Evolutionary conservation across 1,140 invertebrate genomes (phyloP).

Genomic region (Triops longicaudatus): DNA sequence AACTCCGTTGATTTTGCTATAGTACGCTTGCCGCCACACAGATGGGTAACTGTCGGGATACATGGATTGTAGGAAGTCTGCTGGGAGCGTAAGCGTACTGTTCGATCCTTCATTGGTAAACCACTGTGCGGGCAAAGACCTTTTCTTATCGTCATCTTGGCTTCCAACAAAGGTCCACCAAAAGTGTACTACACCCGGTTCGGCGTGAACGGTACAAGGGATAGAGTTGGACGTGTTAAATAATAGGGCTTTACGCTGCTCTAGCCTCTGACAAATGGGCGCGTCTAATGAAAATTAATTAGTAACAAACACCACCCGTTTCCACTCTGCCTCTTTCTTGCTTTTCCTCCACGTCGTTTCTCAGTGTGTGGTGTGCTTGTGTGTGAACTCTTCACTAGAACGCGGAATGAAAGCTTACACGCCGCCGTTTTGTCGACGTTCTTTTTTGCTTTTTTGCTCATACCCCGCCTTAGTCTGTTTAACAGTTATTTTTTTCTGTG

Average conservation of each 20-base stretch:
- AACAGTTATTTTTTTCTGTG: neutral
- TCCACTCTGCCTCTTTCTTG: neutral
- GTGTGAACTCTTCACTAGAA: neutral
- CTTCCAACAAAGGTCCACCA: neutral
- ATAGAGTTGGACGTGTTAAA: neutral
- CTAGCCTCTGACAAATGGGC: neutral
- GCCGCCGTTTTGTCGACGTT: neutral
- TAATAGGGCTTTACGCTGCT: neutral
- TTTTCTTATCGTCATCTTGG: neutral
- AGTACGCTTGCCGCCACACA: neutral
- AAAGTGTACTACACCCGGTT: neutral
- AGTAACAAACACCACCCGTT: neutral
- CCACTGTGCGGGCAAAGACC: neutral
- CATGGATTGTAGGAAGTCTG: neutral
- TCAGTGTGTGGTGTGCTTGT: slow-evolving; percentile 6
- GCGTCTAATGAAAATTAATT: slow-evolving; percentile 15
- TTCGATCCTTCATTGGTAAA: neutral
- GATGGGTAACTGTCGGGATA: neutral
- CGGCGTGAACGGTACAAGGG: neutral
- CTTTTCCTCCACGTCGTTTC: neutral
- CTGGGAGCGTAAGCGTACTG: neutral
- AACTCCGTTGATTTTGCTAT: neutral
- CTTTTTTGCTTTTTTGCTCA: neutral
- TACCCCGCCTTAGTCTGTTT: neutral
- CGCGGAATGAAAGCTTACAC: neutral